These are phyloP conservation scores for Huso huso DNA, from an alignment of 2,797 vertebrate genomes.

Conservation along the genomic window DNA sequence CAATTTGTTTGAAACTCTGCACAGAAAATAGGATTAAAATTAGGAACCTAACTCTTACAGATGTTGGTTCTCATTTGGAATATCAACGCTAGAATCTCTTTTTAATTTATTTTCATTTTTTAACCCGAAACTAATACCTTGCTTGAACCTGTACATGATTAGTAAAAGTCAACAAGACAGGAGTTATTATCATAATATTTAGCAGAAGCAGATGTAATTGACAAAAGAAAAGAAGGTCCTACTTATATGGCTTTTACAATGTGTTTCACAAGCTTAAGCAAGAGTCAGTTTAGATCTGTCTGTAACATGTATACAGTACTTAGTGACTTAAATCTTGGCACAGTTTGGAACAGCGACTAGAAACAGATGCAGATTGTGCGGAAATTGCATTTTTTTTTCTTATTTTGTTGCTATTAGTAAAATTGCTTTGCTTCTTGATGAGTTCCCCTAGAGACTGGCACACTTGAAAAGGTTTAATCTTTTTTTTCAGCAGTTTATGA, in stretches of 20 bases:
- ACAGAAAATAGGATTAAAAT: conserved; percentile 4
- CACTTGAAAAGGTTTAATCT: neutral
- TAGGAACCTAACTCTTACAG: neutral
- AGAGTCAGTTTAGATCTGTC: no score
- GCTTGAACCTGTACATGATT: no score
- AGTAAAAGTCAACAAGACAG: no score
- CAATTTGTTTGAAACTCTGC: conserved; percentile 9
- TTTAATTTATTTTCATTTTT: neutral
- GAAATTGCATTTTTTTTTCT: neutral
- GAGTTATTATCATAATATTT: no score
- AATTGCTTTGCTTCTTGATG: neutral
- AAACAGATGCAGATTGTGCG: neutral
- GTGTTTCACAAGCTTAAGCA: no score
- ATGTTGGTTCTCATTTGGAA: neutral
- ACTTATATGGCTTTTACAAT: no score
- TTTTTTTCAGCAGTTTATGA: no score
- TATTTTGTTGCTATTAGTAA: neutral
- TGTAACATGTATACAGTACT: neutral
- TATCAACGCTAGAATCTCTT: neutral
- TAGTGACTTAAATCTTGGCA: neutral
- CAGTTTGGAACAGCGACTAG: neutral
- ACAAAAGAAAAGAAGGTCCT: no score
- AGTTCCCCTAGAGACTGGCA: neutral
- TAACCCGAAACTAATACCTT: no score
- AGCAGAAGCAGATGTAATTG: no score